Evolutionary conservation across 2,113 vertebrate genomes (phyloP).

Genomic region (Antechinus stuartii): DNA sequence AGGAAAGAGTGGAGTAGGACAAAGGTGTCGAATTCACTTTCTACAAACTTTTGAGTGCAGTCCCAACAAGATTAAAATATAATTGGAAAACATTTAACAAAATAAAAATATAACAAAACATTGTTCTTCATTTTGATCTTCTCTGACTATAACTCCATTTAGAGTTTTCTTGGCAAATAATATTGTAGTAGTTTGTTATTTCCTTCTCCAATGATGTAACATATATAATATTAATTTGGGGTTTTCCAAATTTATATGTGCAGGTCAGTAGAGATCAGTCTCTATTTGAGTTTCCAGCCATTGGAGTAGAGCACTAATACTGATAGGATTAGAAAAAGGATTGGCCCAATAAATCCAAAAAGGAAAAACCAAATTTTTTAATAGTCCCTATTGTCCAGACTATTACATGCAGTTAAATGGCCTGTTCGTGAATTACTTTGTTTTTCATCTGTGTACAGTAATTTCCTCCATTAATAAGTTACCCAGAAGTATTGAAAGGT

Average conservation of each 20-base stretch:
- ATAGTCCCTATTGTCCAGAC: not conserved
- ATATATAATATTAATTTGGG: too few relatives aligned
- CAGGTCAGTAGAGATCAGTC: too few relatives aligned
- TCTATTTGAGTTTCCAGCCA: too few relatives aligned
- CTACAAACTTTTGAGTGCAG: too few relatives aligned
- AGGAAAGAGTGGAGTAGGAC: too few relatives aligned
- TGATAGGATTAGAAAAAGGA: not conserved
- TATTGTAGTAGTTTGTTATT: too few relatives aligned
- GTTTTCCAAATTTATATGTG: too few relatives aligned
- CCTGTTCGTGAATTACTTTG: not conserved
- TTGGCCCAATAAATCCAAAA: not conserved
- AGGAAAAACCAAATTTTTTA: not conserved
- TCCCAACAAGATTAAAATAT: not conserved
- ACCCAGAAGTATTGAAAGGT: not conserved
- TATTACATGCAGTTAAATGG: not conserved
- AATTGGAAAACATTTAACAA: not conserved
- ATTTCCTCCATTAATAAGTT: not conserved
- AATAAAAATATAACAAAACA: not conserved
- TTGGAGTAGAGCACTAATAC: not conserved
- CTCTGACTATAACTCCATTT: too few relatives aligned
- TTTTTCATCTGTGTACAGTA: not conserved
- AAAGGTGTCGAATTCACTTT: too few relatives aligned
- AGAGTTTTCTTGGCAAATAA: too few relatives aligned
- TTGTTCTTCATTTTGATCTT: not conserved
- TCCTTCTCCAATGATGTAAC: too few relatives aligned